phyloP scores from a whole-genome alignment of 1,140 invertebrate genomes.

The Bombus cullumanus region DNA sequence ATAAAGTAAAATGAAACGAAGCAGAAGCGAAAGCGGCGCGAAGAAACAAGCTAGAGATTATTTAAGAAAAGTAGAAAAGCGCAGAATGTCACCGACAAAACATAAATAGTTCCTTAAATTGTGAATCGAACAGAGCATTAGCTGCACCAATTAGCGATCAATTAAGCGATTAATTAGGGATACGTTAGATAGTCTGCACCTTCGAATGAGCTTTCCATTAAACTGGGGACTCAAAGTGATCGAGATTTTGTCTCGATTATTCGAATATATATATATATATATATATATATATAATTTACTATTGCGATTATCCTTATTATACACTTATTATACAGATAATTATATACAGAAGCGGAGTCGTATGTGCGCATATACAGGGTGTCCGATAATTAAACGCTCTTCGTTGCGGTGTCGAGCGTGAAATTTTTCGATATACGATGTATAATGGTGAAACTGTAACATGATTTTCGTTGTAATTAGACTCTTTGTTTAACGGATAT shows the following conservation, averaged over 20 bases:
- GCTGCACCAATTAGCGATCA: conserved; percentile 44
- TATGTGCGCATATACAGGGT: conserved; percentile 32
- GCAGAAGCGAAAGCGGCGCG: too few relatives aligned
- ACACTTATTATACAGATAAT: conserved; percentile 41
- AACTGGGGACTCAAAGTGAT: conserved; percentile 56
- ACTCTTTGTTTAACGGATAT: too few relatives aligned
- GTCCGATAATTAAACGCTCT: background rate
- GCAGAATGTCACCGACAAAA: conserved; percentile 24
- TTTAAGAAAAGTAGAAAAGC: background rate
- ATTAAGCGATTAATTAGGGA: conserved; percentile 11
- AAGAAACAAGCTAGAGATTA: background rate
- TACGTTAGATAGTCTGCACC: conserved; percentile 32
- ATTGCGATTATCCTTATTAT: conserved; percentile 32
- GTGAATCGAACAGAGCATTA: conserved; percentile 45
- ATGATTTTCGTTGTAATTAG: background rate
- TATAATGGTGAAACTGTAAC: background rate
- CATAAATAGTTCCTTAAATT: conserved; percentile 45
- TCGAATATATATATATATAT: conserved; percentile 33
- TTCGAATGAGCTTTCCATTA: conserved; percentile 50
- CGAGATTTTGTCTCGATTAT: conserved; percentile 27
- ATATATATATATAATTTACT: conserved; percentile 36
- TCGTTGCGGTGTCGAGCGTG: background rate
- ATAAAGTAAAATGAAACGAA: background rate
- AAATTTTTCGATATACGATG: background rate
- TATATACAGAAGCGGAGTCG: conserved; percentile 15